Percentiles rank a stretch among this genome's conserved stretches.
Conservation (phyloP, 2,888 invertebrate genomes). For the Entomobrya proxima region DNA sequence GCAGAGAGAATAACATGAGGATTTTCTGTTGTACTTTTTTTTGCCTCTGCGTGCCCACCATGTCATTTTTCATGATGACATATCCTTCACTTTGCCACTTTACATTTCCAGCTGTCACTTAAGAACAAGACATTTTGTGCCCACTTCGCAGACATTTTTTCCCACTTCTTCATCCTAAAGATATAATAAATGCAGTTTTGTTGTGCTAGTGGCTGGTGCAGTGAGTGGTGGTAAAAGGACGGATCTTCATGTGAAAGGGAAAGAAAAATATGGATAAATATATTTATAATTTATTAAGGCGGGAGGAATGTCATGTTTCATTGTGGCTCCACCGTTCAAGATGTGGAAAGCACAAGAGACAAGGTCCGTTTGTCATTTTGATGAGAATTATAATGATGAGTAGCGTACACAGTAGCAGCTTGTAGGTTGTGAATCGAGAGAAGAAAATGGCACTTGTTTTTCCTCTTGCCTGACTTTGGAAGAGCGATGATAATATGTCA, state of each 20-base stretch:
- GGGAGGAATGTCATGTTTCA: constrained; percentile 45
- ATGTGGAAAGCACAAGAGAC: constrained; percentile 37
- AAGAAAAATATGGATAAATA: constrained; percentile 4
- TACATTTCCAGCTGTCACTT: constrained; percentile 55
- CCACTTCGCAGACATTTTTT: constrained; percentile 34
- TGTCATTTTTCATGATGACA: constrained; percentile 65
- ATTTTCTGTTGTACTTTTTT: constrained; percentile 14
- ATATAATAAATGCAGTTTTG: background rate
- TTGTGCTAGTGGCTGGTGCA: no score
- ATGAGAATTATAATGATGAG: constrained; percentile 26
- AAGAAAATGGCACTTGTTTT: constrained; percentile 30
- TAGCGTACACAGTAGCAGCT: background rate
- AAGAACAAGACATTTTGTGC: constrained; percentile 36
- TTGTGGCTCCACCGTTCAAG: constrained; percentile 29
- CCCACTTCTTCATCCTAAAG: no score
- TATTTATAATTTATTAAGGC: constrained; percentile 45
- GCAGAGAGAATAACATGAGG: constrained; percentile 31
- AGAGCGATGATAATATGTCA: constrained; percentile 49
- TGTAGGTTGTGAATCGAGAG: background rate
- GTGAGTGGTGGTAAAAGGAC: background rate
- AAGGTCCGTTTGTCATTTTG: constrained; percentile 55
- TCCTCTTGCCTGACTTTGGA: background rate
- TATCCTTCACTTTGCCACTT: constrained; percentile 65
- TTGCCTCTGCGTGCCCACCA: constrained; percentile 3
- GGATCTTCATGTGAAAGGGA: background rate